phyloP scores from a whole-genome alignment of 2,113 vertebrate species.

The Macquaria australasica region DNA sequence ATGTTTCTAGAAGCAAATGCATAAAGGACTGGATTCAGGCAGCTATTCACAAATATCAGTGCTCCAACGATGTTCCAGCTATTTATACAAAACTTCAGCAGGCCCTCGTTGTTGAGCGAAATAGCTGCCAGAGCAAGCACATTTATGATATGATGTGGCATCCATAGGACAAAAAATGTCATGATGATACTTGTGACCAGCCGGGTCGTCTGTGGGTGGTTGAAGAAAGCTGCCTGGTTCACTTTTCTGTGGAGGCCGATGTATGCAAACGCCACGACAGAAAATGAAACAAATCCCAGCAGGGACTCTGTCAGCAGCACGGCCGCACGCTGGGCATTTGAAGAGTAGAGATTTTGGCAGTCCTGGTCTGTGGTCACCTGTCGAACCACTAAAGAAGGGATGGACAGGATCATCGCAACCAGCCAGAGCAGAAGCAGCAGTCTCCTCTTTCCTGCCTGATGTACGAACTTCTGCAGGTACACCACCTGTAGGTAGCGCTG shows the following conservation, averaged over 20 bases:
- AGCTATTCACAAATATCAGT: conserved; percentile 44
- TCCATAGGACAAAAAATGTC: conserved; percentile 36
- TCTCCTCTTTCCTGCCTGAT: not conserved
- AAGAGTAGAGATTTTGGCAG: not conserved
- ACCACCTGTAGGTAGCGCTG: conserved; percentile 57
- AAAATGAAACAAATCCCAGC: conserved; percentile 8
- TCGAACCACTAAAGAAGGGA: conserved; percentile 4
- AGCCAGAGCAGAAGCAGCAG: conserved; percentile 50
- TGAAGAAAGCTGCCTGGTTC: conserved; percentile 33
- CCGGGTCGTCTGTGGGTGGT: conserved; percentile 32
- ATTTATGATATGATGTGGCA: conserved; percentile 41
- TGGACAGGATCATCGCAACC: conserved; percentile 15
- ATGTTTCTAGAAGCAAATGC: conserved; percentile 32
- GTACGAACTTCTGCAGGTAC: not conserved
- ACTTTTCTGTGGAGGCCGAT: conserved; percentile 33
- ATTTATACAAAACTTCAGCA: not conserved
- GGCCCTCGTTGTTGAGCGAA: not conserved
- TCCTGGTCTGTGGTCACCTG: not conserved
- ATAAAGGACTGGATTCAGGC: conserved; percentile 48
- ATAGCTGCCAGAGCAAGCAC: conserved; percentile 21
- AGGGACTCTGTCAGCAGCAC: conserved; percentile 26
- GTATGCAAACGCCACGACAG: conserved; percentile 28
- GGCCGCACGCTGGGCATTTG: not conserved
- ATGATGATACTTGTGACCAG: conserved; percentile 39
- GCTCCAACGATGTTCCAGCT: not conserved